phyloP scores from a whole-genome alignment of 2,888 invertebrate genomes.

The Dicycla oo region DNA sequence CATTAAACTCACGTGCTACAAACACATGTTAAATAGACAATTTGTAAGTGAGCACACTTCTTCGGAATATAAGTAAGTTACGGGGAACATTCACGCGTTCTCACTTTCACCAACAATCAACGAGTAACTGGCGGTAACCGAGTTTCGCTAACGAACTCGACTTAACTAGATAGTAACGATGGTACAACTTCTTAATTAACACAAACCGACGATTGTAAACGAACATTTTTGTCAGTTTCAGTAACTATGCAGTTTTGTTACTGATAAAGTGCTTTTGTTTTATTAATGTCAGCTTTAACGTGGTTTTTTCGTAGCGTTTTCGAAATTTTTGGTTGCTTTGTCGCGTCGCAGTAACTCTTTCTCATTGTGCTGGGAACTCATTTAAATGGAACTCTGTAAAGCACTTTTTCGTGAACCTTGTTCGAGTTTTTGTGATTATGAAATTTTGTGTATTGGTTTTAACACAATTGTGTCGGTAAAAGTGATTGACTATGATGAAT shows the following conservation, averaged over 20 bases:
- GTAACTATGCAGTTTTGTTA: constrained; percentile 45
- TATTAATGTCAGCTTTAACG: constrained; percentile 19
- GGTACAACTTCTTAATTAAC: constrained; percentile 84
- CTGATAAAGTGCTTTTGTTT: constrained; percentile 4
- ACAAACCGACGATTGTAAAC: constrained; percentile 75
- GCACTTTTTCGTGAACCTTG: background rate
- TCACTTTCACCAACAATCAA: constrained; percentile 85
- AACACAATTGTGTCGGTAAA: background rate
- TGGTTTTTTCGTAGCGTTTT: constrained; percentile 1
- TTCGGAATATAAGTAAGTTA: constrained; percentile 61
- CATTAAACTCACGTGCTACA: constrained; percentile 20
- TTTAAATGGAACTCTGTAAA: constrained; percentile 19
- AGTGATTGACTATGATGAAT: background rate
- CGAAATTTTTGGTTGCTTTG: constrained; percentile 14
- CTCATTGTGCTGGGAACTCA: constrained; percentile 37
- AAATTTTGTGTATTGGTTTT: background rate
- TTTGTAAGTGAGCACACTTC: constrained; percentile 56
- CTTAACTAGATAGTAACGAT: constrained; percentile 85
- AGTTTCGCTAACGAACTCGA: constrained; percentile 85
- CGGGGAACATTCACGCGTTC: constrained; percentile 66
- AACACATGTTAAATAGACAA: constrained; percentile 50
- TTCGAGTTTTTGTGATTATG: background rate
- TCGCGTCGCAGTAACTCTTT: constrained; percentile 41
- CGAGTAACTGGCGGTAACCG: constrained; percentile 80
- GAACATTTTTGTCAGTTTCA: constrained; percentile 69